A percentile compares a stretch with the other conserved stretches of the same genome.
Conservation (phyloP, 2,797 vertebrate genomes). For the Gobio occitaniae region DNA sequence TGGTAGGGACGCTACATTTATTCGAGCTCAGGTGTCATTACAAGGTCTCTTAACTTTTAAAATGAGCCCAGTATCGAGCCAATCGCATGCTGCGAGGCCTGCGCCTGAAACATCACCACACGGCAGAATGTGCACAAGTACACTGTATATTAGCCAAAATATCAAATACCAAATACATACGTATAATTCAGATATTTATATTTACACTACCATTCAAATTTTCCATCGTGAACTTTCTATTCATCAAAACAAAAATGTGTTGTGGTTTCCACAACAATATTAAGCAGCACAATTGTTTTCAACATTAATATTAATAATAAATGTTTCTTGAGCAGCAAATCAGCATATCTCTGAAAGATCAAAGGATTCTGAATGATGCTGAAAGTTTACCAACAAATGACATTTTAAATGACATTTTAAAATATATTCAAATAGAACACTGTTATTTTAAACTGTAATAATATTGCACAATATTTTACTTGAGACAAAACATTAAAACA, state of each 20-base stretch:
- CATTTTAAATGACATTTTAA: no score
- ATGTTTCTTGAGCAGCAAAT: background rate
- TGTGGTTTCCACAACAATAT: background rate
- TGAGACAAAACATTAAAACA: background rate
- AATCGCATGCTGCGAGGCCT: conserved; percentile 9
- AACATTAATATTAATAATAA: background rate
- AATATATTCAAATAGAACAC: background rate
- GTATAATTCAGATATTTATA: background rate
- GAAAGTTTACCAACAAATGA: background rate
- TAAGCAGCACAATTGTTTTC: background rate
- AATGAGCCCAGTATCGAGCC: conserved; percentile 52
- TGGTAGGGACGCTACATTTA: conserved; percentile 65
- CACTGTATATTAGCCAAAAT: background rate
- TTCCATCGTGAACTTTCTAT: background rate
- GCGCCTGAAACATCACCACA: conserved; percentile 42
- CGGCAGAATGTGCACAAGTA: background rate
- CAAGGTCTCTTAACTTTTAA: conserved; percentile 66
- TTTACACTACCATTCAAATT: background rate
- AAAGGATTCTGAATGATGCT: background rate
- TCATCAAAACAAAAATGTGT: background rate
- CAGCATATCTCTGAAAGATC: background rate
- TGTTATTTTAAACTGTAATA: background rate
- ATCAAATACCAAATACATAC: background rate
- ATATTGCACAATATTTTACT: background rate
- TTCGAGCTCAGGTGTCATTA: conserved; percentile 51